Conservation (phyloP, 2,888 invertebrate species). For the Cyrtodaria siliqua region DNA sequence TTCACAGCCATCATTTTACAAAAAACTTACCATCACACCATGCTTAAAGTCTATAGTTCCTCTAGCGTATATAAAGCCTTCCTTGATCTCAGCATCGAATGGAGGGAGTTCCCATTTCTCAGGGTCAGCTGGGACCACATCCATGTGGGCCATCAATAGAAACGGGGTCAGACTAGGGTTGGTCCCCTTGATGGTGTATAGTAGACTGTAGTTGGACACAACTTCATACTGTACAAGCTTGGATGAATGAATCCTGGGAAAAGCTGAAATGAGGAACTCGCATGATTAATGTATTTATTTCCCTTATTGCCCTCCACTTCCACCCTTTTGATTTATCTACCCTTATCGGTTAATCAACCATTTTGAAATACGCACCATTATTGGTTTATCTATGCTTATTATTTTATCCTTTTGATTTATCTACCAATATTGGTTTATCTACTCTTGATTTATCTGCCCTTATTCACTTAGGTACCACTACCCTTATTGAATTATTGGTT, state of each 20-base stretch:
- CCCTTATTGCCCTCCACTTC: too few species aligned
- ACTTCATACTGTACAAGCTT: slow-evolving; percentile 75
- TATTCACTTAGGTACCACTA: too few species aligned
- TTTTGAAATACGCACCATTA: too few species aligned
- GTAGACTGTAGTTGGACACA: slow-evolving; percentile 85
- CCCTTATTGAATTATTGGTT: too few species aligned
- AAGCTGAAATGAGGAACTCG: slow-evolving; percentile 79
- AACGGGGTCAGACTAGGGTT: slow-evolving; percentile 85
- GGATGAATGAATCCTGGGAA: slow-evolving; percentile 75
- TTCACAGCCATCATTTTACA: too few species aligned
- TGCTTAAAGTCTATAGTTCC: slow-evolving; percentile 87
- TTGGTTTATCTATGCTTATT: too few species aligned
- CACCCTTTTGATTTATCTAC: too few species aligned
- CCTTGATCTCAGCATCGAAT: slow-evolving; percentile 86
- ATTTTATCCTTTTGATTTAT: too few species aligned
- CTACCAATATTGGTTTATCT: too few species aligned
- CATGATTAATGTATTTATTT: too few species aligned
- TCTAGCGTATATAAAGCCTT: slow-evolving; percentile 87
- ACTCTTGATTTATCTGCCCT: too few species aligned
- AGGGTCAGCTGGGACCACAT: slow-evolving; percentile 87
- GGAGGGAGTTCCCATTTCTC: slow-evolving; percentile 84
- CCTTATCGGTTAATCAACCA: too few species aligned
- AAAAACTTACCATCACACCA: slow-evolving; percentile 86
- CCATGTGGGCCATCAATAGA: slow-evolving; percentile 87
- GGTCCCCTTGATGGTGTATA: slow-evolving; percentile 86